phyloP scores from a whole-genome alignment of 2,888 invertebrate genomes.

The Thereva nobilitata region DNA sequence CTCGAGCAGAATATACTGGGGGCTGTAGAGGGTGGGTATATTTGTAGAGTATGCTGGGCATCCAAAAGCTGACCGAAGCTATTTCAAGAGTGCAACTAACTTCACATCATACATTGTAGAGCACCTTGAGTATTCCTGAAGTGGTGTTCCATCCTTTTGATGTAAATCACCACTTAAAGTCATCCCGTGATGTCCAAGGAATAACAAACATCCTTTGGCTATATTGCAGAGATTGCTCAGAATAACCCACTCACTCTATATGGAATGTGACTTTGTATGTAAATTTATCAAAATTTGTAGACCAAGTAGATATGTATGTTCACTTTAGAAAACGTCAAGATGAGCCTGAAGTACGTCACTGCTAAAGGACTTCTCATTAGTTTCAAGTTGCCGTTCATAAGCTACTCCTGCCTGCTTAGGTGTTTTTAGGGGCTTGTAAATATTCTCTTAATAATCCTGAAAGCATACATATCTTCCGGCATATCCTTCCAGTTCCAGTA shows the following conservation, averaged over 20 bases:
- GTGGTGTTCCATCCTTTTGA: slow-evolving; percentile 39
- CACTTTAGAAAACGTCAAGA: too few species aligned
- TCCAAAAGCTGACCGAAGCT: not conserved
- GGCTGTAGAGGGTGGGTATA: too few species aligned
- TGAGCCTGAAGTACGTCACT: too few species aligned
- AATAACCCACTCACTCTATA: not conserved
- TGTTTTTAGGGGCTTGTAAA: too few species aligned
- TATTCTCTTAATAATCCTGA: too few species aligned
- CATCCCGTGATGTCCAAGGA: slow-evolving; percentile 38
- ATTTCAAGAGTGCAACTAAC: too few species aligned
- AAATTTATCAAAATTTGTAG: slow-evolving; percentile 6
- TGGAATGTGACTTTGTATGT: slow-evolving; percentile 4
- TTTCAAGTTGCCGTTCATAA: too few species aligned
- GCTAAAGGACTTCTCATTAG: too few species aligned
- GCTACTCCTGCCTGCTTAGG: too few species aligned
- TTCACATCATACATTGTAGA: slow-evolving; percentile 16
- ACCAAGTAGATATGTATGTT: not conserved
- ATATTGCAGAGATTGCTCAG: not conserved
- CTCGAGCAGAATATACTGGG: not conserved
- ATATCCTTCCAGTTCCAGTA: too few species aligned
- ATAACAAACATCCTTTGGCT: slow-evolving; percentile 28
- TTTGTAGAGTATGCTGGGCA: not conserved
- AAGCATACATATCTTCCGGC: too few species aligned
- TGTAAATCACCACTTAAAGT: slow-evolving; percentile 38
- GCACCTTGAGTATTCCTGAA: slow-evolving; percentile 11